Percentiles rank a stretch among this genome's conserved stretches.
Conservation (phyloP, 2,797 vertebrate species). For the Sternotherus odoratus region DNA sequence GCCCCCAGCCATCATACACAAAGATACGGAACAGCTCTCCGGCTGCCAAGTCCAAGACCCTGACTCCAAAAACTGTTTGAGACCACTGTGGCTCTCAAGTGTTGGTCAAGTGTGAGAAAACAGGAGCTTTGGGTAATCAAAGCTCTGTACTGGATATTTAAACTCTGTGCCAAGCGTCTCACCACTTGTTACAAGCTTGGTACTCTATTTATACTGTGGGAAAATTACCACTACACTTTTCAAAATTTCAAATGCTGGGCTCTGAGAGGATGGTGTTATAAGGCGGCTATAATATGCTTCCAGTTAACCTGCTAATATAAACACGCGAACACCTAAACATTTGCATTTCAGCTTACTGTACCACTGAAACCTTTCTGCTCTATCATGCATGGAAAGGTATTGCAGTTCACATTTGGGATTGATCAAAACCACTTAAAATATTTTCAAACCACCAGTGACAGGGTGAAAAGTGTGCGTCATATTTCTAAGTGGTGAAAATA, state of each 20-base stretch:
- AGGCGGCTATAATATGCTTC: neutral
- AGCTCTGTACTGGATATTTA: neutral
- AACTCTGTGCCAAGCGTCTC: neutral
- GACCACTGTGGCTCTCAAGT: accelerated
- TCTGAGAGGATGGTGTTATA: accelerated
- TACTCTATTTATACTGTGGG: neutral
- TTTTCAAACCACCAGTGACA: neutral
- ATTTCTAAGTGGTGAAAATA: neutral
- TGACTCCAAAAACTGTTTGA: neutral
- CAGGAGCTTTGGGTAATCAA: accelerated
- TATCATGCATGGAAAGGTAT: neutral
- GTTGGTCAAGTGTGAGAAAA: accelerated
- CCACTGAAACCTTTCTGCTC: neutral
- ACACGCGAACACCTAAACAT: neutral
- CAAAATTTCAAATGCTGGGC: neutral
- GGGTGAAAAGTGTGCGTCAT: neutral
- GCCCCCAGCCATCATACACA: neutral
- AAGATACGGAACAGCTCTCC: neutral
- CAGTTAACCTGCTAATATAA: neutral
- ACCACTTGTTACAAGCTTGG: neutral
- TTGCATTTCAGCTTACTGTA: neutral
- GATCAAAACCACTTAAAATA: neutral
- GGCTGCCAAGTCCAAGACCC: neutral
- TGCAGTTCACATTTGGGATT: neutral
- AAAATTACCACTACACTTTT: neutral